Base-by-base conservation (phyloP, 2,888 invertebrate species). In the Marasmarcha lunaedactyla region DNA sequence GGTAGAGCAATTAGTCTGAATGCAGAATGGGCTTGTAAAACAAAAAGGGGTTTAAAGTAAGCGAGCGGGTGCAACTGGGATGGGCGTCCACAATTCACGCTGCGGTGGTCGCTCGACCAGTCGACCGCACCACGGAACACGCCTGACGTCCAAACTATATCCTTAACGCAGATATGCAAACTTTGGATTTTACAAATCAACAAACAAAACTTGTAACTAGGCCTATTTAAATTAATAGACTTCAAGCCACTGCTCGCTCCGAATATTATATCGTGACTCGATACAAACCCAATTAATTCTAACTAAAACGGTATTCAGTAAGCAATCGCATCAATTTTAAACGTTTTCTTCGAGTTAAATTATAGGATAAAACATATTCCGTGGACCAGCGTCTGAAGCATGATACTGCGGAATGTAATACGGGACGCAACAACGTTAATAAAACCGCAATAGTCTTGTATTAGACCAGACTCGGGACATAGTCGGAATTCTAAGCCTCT, bases 391-490 rank as follows among this genome's bases (percentile, higher is more conserved):
- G 55, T 47, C 52, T 52, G 47, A 53, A 51, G 40, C 51, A 54
- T 54, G 55, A 60, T 30, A 30, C 10, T 55, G 48, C 44, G 59
- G 68, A 68, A 69, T 69, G 66, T 65, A 63, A 66, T 70, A 67
- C 58, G 62, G 62, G 63, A 67, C 57, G 59, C 59, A 57, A 59
- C 61, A 65, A 59, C 65, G 63, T 63, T 68, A 71, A 71, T 65
- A 70, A 67, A 70, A 73, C 72, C 71, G 62, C 74, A 71, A 62
- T 60, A 67, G 59, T 57, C 56, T 51, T 59, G 58, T 62, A 66
- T 71, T 67, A 71, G 59, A 67, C 50, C 51, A 58, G 52, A 54
- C 55, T 48, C 53, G 55, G 58, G 59, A 62, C 59, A 58, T 57
- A 55, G 55, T 47, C 49, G 68, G 69, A 73, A 74, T 71, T 64